phyloP scores from a whole-genome alignment of 2,113 vertebrate genomes.

The Eclectus roratus region DNA sequence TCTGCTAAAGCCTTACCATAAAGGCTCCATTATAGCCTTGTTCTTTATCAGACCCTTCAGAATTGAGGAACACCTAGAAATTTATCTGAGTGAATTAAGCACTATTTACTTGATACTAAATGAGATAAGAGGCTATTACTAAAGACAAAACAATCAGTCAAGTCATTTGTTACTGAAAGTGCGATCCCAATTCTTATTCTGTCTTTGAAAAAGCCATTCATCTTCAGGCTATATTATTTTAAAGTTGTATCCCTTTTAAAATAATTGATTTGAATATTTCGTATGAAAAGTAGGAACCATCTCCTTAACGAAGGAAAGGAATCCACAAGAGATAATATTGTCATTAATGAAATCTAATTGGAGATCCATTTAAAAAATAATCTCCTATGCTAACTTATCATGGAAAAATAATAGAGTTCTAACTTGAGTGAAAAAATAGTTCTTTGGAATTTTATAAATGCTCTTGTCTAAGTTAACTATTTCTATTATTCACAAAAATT shows the following conservation, averaged over 20 bases:
- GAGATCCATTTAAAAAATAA: constrained; percentile 53
- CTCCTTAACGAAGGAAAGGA: constrained; percentile 23
- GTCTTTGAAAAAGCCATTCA: background rate
- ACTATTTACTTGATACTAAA: background rate
- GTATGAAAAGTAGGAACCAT: background rate
- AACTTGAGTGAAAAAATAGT: constrained; percentile 29
- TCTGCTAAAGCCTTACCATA: background rate
- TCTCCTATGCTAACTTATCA: constrained; percentile 43
- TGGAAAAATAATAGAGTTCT: constrained; percentile 32
- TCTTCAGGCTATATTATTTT: background rate
- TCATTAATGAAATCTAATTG: constrained; percentile 54
- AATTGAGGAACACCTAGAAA: fast-evolving
- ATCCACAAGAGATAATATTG: constrained; percentile 38
- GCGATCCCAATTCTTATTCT: background rate
- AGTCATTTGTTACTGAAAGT: background rate
- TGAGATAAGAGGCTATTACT: background rate
- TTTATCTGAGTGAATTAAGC: background rate
- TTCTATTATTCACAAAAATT: constrained; percentile 7
- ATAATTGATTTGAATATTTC: constrained; percentile 16
- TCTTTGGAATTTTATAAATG: constrained; percentile 24
- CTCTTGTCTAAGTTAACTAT: constrained; percentile 19
- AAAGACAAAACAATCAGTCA: background rate
- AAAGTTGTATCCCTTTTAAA: background rate
- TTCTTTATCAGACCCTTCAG: background rate
- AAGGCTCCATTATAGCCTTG: background rate